Conservation (phyloP, 2,113 vertebrate species). For the Polyodon spathula region DNA sequence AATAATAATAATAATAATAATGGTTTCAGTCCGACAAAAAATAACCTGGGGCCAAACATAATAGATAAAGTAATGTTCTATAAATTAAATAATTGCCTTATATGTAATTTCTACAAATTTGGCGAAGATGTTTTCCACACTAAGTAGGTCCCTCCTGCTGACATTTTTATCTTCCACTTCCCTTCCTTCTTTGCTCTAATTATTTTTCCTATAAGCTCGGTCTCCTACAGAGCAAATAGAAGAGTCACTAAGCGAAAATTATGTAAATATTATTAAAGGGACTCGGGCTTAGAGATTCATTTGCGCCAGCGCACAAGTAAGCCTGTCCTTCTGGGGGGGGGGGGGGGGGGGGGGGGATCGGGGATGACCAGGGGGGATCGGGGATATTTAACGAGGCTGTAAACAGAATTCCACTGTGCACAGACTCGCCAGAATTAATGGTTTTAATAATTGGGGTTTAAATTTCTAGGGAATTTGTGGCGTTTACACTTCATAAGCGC, state of each 20-base stretch:
- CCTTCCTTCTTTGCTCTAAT: constrained; percentile 75
- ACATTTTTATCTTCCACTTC: constrained; percentile 34
- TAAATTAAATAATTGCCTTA: constrained; percentile 27
- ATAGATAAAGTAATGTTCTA: constrained; percentile 19
- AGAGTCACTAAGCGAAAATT: constrained; percentile 92
- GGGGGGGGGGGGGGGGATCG: constrained; percentile 79
- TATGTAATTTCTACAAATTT: constrained; percentile 20
- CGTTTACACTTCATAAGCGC: constrained; percentile 64
- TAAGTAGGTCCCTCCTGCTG: constrained; percentile 17
- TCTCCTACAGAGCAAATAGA: constrained; percentile 95
- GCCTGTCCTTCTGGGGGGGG: constrained; percentile 81
- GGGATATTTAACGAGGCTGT: constrained; percentile 79
- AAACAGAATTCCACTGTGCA: constrained; percentile 72
- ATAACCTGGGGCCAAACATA: constrained; percentile 12
- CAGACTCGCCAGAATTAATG: constrained; percentile 88
- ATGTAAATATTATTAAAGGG: constrained; percentile 99
- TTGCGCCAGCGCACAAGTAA: constrained; percentile 74
- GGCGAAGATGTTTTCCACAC: constrained; percentile 9
- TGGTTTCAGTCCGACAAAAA: constrained; percentile 14
- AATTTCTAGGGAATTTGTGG: constrained; percentile 80
- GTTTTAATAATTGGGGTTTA: constrained; percentile 98
- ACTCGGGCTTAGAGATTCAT: constrained; percentile 95
- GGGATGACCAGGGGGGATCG: constrained; percentile 80
- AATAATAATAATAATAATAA: constrained; percentile 18
- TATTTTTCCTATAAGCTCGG: constrained; percentile 91